phyloP scores from a whole-genome alignment of 2,797 vertebrate species.

The Cercopithecus hamlyni region DNA sequence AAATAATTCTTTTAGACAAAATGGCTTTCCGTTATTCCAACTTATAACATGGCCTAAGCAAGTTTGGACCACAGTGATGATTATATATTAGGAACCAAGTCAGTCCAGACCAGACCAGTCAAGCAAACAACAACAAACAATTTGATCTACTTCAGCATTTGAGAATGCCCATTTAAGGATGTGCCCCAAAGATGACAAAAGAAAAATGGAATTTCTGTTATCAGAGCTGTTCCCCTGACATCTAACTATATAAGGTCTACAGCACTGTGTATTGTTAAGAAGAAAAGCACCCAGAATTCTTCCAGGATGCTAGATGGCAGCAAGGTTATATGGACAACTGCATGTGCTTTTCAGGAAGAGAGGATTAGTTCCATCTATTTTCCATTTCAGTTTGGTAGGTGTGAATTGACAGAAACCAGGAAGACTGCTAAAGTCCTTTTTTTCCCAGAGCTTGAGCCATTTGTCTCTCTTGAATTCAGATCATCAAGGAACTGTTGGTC shows the following conservation, averaged over 20 bases:
- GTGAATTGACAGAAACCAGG: not conserved
- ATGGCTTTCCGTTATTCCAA: not conserved
- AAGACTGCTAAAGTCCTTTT: not conserved
- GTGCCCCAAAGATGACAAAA: not conserved
- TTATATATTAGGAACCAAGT: not conserved
- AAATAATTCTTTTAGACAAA: conserved; percentile 5
- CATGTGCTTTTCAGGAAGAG: not conserved
- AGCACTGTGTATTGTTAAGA: not conserved
- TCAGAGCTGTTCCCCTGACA: not conserved
- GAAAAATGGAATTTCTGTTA: not conserved
- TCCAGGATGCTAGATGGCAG: not conserved
- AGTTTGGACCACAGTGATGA: not conserved
- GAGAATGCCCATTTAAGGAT: not conserved
- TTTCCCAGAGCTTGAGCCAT: not conserved
- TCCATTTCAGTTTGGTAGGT: not conserved
- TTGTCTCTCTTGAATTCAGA: not conserved
- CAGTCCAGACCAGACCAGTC: not conserved
- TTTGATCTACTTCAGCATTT: not conserved
- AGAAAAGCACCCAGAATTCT: not conserved
- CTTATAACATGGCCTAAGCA: not conserved
- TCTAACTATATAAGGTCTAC: not conserved
- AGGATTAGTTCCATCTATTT: not conserved
- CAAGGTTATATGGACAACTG: not conserved
- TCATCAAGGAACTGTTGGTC: not conserved
- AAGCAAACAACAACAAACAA: not conserved